Conservation (phyloP, 1,140 invertebrate species). For the Leptoteleia sp. region DNA sequence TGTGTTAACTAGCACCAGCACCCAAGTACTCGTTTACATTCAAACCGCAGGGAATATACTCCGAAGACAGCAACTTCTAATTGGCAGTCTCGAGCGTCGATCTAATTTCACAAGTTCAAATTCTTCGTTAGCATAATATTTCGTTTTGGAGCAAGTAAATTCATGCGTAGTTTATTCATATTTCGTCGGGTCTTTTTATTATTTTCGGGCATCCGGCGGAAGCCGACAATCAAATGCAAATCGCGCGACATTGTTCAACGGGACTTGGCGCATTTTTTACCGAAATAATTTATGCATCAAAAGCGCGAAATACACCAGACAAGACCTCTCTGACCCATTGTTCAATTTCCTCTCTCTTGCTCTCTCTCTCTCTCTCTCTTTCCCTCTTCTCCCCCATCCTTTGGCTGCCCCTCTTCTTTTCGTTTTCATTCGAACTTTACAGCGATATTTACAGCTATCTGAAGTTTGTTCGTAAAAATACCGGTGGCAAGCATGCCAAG, state of each 20-base stretch:
- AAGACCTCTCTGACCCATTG: conserved; percentile 20
- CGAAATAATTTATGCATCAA: conserved; percentile 43
- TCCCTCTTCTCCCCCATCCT: conserved; percentile 7
- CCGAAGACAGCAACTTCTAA: conserved; percentile 69
- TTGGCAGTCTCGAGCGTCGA: conserved; percentile 67
- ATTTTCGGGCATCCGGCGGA: conserved; percentile 5
- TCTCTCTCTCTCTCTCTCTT: no score
- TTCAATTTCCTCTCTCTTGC: conserved; percentile 24
- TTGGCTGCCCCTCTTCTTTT: conserved; percentile 4
- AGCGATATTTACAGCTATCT: conserved; percentile 37
- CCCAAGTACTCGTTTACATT: conserved; percentile 67
- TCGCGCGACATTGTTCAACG: conserved; percentile 22
- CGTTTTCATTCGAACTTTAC: conserved; percentile 31
- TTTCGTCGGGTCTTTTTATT: conserved; percentile 33
- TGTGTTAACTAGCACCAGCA: conserved; percentile 66
- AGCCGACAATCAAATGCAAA: conserved; percentile 40
- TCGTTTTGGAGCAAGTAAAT: conserved; percentile 29
- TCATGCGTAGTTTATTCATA: conserved; percentile 40
- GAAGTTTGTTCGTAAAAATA: conserved; percentile 44
- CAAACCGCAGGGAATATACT: conserved; percentile 62
- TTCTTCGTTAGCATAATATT: conserved; percentile 72
- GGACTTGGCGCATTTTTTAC: conserved; percentile 8
- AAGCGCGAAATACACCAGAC: conserved; percentile 9
- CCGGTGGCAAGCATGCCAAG: conserved; percentile 26
- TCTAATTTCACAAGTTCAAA: conserved; percentile 71